Percentiles rank a stretch among this genome's conserved stretches.
Evolutionary conservation across 1,140 invertebrate species (phyloP).

Genomic region (Drosophila mauritiana): DNA sequence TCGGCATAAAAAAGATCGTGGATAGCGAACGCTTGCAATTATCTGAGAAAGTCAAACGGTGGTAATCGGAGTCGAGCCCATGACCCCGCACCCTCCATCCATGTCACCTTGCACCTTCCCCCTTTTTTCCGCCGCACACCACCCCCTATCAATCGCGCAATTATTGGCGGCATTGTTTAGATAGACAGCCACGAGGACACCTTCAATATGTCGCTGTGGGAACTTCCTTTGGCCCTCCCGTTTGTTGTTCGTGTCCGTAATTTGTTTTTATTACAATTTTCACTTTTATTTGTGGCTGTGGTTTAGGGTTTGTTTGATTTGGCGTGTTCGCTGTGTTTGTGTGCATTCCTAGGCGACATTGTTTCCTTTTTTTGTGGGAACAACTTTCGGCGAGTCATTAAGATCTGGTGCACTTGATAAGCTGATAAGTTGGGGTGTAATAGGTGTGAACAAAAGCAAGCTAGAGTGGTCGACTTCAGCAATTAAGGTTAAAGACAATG

Average conservation of each 20-base stretch:
- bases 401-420: constrained; percentile 33
- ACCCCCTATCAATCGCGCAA: constrained; percentile 71
- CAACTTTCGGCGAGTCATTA: constrained; percentile 42
- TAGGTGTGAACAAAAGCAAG: constrained; percentile 33
- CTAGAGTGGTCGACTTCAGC: not conserved
- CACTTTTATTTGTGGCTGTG: constrained; percentile 50
- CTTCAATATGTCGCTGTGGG: constrained; percentile 64
- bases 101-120: constrained; percentile 27
- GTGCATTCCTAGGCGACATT: constrained; percentile 41
- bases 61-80: constrained; percentile 68
- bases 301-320: constrained; percentile 53
- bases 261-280: constrained; percentile 82
- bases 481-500: not conserved
- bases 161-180: constrained; percentile 79
- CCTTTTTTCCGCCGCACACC: constrained; percentile 16
- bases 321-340: constrained; percentile 43
- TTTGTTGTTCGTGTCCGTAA: constrained; percentile 60
- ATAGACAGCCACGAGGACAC: constrained; percentile 63
- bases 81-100: constrained; percentile 12
- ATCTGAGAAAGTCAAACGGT: constrained; percentile 65
- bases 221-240: constrained; percentile 30
- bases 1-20: constrained; percentile 3
- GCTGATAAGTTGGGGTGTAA: constrained; percentile 15
- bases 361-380: constrained; percentile 42
- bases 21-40: constrained; percentile 42